Base-by-base conservation (phyloP, 2,797 vertebrate genomes). In the Manis crassicaudata region DNA sequence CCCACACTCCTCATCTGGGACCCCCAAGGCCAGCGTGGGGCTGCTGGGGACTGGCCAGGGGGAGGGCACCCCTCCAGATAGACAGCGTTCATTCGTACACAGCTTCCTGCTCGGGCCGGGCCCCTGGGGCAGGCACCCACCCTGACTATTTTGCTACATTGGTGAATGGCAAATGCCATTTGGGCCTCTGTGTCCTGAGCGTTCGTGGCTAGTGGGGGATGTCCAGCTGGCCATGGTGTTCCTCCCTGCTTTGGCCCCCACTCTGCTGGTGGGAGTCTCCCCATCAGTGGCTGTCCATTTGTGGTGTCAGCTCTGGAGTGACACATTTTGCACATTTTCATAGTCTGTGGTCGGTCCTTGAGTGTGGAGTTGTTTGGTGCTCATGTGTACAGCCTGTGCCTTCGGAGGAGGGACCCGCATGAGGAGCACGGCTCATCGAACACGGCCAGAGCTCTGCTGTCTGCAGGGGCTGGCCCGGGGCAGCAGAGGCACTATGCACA, bases 391-490 rank as follows among this genome's bases (percentile, higher is more conserved):
- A 79, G 46, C 35, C 90, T 43, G 7, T n/a, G 29, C 29, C 43
- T 6, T 12, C 9, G 0, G 35, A 20, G 25, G 16, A 5, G 17
- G 67, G 68, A 23, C 29, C 7, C 2, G 7, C 2, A 35, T 3
- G 46, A 1, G 17, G 8, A 6, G 16, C 16, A 0, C 0, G 23
- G 63, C 43, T 11, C 46, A 17, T 35, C 46, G 72, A 37, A 81
- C 37, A 27, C 0, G 13, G 29, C 76, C 1, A 0, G 8, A 60
- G 32, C 62, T 52, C 21, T 1, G 2, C 20, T 0, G 3, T 0
- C 0, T 14, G 0, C 21, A 32, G 14, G 35, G 46, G 86, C 7
- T 1, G 21, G 29, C 2, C 46, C 46, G 10, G 13, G 23, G 1
- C 10, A 0, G 62, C 17, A 40, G 76, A 40, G 84, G 6, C 7